Base-by-base conservation (phyloP, 2,797 vertebrate genomes). In the Centropyge bicolor region DNA sequence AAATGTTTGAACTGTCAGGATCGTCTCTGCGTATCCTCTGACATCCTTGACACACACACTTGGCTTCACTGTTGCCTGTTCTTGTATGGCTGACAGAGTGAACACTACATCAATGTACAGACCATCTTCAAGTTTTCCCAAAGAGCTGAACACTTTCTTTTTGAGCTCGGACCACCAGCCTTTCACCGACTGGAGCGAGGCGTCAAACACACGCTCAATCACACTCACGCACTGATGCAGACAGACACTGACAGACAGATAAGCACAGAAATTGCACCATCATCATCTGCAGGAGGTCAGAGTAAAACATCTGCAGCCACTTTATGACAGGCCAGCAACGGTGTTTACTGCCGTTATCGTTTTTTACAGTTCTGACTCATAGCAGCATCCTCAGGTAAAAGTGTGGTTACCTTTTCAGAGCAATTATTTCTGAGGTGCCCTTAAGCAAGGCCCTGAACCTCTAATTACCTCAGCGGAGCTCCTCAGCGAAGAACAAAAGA, bases 381-480 rank as follows among this genome's bases (percentile, higher is more conserved):
- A 63, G 12, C 70, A 9, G 66, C 86, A 54, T 79, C 84, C 76
- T 77, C 71, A 14, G 60, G 17, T 64, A 64, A 70, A 82, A 49
- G 55, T 71, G 64, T 85, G 74, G 46, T 82, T 82, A 83, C 87
- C 67, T 86, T 86, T 74, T 70, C 56, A 12, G 45, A 20, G 77
- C 76, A 83, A 78, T 87, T 80, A 80, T 74, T 70, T 70, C 61
- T 80, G 56, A 85, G 40, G 56, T 82, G 79, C 86, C 82, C 81
- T 79, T n/a, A 72, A 88, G 83, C 71, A 86, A 88, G 71, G 62
- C 76, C 71, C 60, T 52, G 75, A 78, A 81, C 88, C 77, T 85
- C 55, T 91, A 86, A 88, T 87, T 90, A 88, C 86, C 70, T 86
- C 62, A 56, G 79, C 17, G 24, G 59, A 83, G 70, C 74, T 56